A percentile compares a stretch with the other conserved stretches of the same genome.
Evolutionary conservation across 1,140 invertebrate species (phyloP).

Genomic region (Musca domestica): DNA sequence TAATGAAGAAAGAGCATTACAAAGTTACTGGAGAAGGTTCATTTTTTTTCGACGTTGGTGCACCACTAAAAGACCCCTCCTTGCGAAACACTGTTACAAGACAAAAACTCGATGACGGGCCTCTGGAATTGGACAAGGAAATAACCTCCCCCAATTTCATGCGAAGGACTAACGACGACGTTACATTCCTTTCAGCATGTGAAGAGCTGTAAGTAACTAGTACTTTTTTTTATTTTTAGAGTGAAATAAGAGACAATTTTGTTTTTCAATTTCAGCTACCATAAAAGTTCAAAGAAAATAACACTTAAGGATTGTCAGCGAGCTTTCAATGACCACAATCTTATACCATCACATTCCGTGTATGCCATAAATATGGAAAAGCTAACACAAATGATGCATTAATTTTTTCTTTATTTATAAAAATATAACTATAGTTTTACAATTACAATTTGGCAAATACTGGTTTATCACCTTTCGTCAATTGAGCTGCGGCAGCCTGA

Average conservation of each 20-base stretch:
- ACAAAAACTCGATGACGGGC: slow-evolving; percentile 54
- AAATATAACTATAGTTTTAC: not conserved
- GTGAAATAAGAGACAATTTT: not conserved
- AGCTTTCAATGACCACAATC: slow-evolving; percentile 58
- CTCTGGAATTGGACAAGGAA: slow-evolving; percentile 58
- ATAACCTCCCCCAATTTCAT: slow-evolving; percentile 55
- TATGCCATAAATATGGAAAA: slow-evolving; percentile 63
- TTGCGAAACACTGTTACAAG: slow-evolving; percentile 47
- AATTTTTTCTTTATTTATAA: slow-evolving; percentile 18
- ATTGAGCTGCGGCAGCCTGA: slow-evolving; percentile 72
- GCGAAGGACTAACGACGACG: slow-evolving; percentile 55
- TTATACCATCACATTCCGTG: slow-evolving; percentile 60
- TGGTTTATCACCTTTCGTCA: slow-evolving; percentile 68
- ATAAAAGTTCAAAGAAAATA: slow-evolving; percentile 49
- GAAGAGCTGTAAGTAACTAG: slow-evolving; percentile 44
- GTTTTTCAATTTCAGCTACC: slow-evolving; percentile 47
- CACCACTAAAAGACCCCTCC: slow-evolving; percentile 50
- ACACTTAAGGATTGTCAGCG: slow-evolving; percentile 60
- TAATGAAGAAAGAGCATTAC: slow-evolving; percentile 72
- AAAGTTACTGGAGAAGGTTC: slow-evolving; percentile 62
- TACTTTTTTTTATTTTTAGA: not conserved
- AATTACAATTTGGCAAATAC: slow-evolving; percentile 70
- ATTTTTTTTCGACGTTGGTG: slow-evolving; percentile 73
- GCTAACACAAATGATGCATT: slow-evolving; percentile 59
- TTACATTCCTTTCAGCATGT: slow-evolving; percentile 46